These are phyloP conservation scores for Cetoscarus ocellatus DNA, from an alignment of 2,797 vertebrate genomes.

Conservation along the genomic window DNA sequence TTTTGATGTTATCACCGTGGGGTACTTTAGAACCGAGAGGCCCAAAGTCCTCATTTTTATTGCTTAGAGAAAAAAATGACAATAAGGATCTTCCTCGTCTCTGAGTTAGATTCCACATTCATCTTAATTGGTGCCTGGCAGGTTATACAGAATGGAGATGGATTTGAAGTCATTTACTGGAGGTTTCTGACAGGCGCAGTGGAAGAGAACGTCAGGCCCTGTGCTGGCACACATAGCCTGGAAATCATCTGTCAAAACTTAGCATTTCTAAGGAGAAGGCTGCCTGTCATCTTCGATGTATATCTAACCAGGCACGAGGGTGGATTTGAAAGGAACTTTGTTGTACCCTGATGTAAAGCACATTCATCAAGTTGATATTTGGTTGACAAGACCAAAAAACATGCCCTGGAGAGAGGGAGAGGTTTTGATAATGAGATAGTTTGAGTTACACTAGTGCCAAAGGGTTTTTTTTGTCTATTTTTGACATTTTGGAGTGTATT, in stretches of 20 bases:
- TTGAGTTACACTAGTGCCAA: constrained; percentile 47
- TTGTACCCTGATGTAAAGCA: constrained; percentile 65
- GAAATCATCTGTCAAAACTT: constrained; percentile 91
- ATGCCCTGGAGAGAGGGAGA: constrained; percentile 32
- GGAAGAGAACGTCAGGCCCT: constrained; percentile 75
- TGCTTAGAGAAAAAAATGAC: constrained; percentile 57
- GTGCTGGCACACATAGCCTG: constrained; percentile 77
- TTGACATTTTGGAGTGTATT: constrained; percentile 37
- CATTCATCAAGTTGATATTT: constrained; percentile 75
- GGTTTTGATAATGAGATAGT: constrained; percentile 52
- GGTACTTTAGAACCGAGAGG: constrained; percentile 29
- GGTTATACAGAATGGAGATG: constrained; percentile 81
- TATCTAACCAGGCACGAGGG: constrained; percentile 83
- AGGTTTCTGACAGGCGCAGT: constrained; percentile 82
- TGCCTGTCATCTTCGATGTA: constrained; percentile 87
- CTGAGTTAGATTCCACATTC: constrained; percentile 78
- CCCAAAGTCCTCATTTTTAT: constrained; percentile 63
- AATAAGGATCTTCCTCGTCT: constrained; percentile 68
- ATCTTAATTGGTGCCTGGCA: constrained; percentile 84
- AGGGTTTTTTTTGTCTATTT: constrained; percentile 5
- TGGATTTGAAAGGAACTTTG: constrained; percentile 81
- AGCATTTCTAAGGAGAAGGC: constrained; percentile 86
- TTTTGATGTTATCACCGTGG: constrained; percentile 30
- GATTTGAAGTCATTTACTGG: constrained; percentile 85
- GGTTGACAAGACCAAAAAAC: constrained; percentile 60